Conservation (phyloP, 2,797 vertebrate species). For the Varecia variegata region DNA sequence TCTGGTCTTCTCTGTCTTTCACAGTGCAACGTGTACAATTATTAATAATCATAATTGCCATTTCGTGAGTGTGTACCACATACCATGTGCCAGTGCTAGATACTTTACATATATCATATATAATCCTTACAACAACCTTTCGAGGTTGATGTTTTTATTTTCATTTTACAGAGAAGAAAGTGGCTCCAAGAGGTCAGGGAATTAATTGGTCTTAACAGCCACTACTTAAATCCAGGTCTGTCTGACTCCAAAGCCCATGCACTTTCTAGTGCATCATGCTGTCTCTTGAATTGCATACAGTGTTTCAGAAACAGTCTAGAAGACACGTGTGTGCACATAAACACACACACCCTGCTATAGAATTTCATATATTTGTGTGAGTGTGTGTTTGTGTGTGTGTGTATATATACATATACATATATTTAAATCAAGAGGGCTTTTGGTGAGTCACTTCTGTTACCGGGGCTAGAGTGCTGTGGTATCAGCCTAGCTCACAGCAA, state of each 20-base stretch:
- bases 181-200: not conserved
- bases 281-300: not conserved
- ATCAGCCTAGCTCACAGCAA: too few species aligned
- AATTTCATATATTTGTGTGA: not conserved
- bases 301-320: not conserved
- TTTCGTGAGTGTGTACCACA: not conserved
- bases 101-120: not conserved
- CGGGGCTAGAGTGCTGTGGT: too few species aligned
- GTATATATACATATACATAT: too few species aligned
- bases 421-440: not conserved
- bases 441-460: not conserved
- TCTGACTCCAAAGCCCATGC: not conserved
- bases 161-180: not conserved
- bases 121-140: not conserved
- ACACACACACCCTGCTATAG: not conserved
- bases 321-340: fast-evolving
- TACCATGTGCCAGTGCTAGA: not conserved
- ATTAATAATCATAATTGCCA: not conserved
- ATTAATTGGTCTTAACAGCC: not conserved
- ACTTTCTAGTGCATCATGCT: not conserved
- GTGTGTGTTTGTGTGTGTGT: too few species aligned
- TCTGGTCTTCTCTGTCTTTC: not conserved
- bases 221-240: not conserved
- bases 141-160: not conserved
- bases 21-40: not conserved